Base-by-base conservation (phyloP, 2,113 vertebrate species). In the Aptenodytes forsteri region DNA sequence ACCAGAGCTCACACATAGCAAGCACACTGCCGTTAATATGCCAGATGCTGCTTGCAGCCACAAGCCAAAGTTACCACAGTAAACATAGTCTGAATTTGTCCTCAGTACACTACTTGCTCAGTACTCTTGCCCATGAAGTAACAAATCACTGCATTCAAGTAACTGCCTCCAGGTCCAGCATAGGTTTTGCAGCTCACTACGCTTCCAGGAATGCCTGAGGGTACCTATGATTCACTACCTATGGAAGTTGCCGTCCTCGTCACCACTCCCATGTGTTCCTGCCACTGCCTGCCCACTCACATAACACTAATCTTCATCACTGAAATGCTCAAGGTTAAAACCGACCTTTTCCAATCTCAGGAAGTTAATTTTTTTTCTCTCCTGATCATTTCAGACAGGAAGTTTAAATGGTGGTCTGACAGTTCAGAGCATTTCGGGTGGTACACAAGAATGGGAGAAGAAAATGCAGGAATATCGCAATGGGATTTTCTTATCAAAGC, bases 281-380 rank as follows among this genome's bases (percentile, higher is more conserved):
- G 55, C 22, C 42, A 27, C 55, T 36, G 80, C 40, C 55, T 0
- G 1, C 72, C 69, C 77, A 15, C 32, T 82, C 13, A 0, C 1
- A 0, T 44, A 66, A 44, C 42, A 27, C 30, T 81, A 7, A 34
- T 44, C 40, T 40, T 27, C 50, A 59, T 27, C 44, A 14, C 40
- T 64, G 23, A 62, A 75, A 71, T 1, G 12, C 76, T 4, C 19
- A 20, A 38, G 34, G 54, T 29, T 58, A 79, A 82, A 72, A 36
- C 4, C 0, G 4, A 72, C n/a, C 50, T 80, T 3, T 56, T 30
- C 36, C 19, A 19, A 2, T 6, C 49, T 80, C 36, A 1, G 0
- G 3, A 49, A 64, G 9, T 9, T 67, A 23, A 17, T 16, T 42
- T 38, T 42, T 42, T 49, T 90, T 20, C 20, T 34, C 23, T 70